Base-by-base conservation (phyloP, 2,797 vertebrate species). In the Psittacula derbiana region DNA sequence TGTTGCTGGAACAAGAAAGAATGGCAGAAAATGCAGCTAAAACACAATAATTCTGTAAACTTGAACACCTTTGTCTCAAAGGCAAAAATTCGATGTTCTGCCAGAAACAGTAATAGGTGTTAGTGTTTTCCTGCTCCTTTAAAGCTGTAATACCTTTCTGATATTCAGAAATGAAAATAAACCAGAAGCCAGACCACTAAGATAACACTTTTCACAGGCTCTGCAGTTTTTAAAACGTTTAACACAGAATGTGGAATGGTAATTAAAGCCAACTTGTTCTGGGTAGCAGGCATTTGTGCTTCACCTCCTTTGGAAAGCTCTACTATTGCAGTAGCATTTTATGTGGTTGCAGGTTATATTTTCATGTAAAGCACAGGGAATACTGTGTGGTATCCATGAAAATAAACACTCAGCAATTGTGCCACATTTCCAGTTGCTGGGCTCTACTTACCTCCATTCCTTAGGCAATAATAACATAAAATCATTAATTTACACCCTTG, bases 1-100 rank as follows among this genome's bases (percentile, higher is more conserved):
- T 47, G 21, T 38, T 4, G 7, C 28, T 57, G 27, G 55, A 80
- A 73, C 3, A 43, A 41, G 52, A 72, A 53, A 8, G 17, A 90
- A 41, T 11, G 13, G n/a, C 31, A 53, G 55, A 89, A 86, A 87
- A 72, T 4, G 2, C 27, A 74, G 50, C 62, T 81, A 38, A 82
- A 90, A 36, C 21, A n/a, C 24, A 10, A 5, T 16, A 17, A 31
- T 92, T 75, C 64, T 86, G 20, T 50, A 71, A 88, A 90, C 33
- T 66, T 79, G 14, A 85, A 70, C 15, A 50, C 12, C 8, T 90
- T 96, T 91, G 58, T 84, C 49, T 89, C 47, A 91, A 94, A 86
- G 31, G 16, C 52, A 69, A 81, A 71, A 57, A 7, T 5, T 19
- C 4, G 1, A 21, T 21, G 17, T 93, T 50, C 49, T 80, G 24